Base-by-base conservation (phyloP, 2,888 invertebrate species). In the Imbricaverruca yamaguchii region DNA sequence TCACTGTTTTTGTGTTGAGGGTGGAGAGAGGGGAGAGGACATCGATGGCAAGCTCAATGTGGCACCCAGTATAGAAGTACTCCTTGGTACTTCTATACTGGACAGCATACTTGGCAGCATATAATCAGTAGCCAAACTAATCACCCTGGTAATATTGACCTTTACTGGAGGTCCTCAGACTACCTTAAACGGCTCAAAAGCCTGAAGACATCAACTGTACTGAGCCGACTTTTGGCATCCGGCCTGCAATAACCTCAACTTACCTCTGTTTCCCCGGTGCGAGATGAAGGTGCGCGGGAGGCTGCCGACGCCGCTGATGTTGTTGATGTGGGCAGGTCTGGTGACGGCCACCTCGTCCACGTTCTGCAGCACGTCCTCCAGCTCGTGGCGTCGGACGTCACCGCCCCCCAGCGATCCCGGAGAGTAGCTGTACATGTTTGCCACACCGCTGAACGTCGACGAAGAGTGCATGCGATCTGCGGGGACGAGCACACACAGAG, bases 401-500 rank as follows among this genome's bases (percentile, higher is more conserved):
- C 69, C 39, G 39, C 69, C 13, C 6, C 53, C 74, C 74, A 74
- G 74, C 21, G 74, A 55, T 7, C 55, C 74, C 0, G 53, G 10
- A 3, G 69, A 39, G 81, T 61, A 81, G 81, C 81, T 81, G 81
- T 81, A 81, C 81, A 81, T 81, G 81, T 81, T 81, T 63, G 81
- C 81, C 53, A 81, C 81, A 15, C 78, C 81, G 81, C 86, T 86
- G 55, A 85, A 85, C 25, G 87, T 86, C 53, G 86, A 86, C 8
- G 85, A 84, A 63, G 85, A 86, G 81, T 86, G 86, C 84, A 87
- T 85, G 65, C 85, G 85, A 82, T 87, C 87, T 86, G 83, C 15
- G 80, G 81, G 80, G 81, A 80, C 39, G 69, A 39, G 39, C 39
- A 39, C 39, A 39, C 39, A 39, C 39, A 39, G 39, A 39, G 39